Base-by-base conservation (phyloP, 23 tunicate genomes). In the Trididemnum miniatum region DNA sequence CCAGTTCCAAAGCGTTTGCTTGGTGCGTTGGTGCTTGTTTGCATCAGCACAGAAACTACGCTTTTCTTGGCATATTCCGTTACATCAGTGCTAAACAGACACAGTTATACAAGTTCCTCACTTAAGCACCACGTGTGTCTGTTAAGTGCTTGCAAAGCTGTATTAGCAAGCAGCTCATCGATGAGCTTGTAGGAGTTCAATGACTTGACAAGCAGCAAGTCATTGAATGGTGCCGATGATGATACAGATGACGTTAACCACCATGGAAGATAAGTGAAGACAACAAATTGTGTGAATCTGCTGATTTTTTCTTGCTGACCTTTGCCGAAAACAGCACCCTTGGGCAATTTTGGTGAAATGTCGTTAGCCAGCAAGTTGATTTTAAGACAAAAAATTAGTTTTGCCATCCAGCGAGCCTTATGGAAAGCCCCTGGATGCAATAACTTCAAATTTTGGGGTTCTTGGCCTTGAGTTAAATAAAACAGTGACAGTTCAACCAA, bases 401-500 rank as follows among this genome's bases (percentile, higher is more conserved):
- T 62, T 3, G 67, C 67, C 67, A n/a, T 62, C 67, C 26, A 62
- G 26, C 67, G 29, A 20, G 67, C 67, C 29, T 62, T 62, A 62
- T 62, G 67, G 67, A 62, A 62, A 62, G n/a, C 26, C 67, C 67
- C 67, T 62, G 26, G 26, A n/a, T 62, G 67, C 67, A 62, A 62
- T 20, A 62, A 12, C 49, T 26, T 26, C 7, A 34, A 18, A 50
- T 18, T 71, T 22, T n/a, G 15, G 3, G 23, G 67, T n/a, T 62
- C 67, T 62, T 18, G 67, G 26, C 67, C 67, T 62, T 62, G 28
- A 62, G 67, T 18, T 24, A 71, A 34, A 23, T 71, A 34, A 64
- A 64, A 28, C 40, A 71, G n/a, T 4, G 44, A 71, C 22, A 71
- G 49, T 23, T 71, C 44, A 71, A 31, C 39, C 40, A 71, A 49